Conservation (phyloP, 2,113 vertebrate genomes). For the Serilophus lunatus region DNA sequence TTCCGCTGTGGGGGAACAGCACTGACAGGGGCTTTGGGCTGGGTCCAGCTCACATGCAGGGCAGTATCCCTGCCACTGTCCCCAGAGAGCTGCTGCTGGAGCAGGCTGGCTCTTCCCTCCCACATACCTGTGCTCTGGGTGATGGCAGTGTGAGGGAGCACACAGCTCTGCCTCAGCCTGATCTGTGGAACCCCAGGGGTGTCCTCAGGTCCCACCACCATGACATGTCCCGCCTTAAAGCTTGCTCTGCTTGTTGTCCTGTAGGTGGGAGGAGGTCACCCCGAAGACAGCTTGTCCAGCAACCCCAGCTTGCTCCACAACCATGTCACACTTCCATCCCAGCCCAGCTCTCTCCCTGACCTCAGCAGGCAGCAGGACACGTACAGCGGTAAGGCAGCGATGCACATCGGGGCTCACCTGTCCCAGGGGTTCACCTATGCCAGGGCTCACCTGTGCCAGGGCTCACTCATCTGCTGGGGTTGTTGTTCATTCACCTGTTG, state of each 20-base stretch:
- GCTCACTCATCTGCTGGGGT: not conserved
- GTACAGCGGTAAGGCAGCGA: conserved; percentile 82
- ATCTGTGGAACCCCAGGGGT: rapidly evolving
- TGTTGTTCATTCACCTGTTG: rapidly evolving
- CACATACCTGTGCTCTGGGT: rapidly evolving
- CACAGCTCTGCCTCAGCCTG: rapidly evolving
- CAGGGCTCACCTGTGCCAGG: not conserved
- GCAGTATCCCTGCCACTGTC: rapidly evolving
- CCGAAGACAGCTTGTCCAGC: conserved; percentile 85
- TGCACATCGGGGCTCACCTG: not conserved
- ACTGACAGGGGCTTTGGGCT: not conserved
- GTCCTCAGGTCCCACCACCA: rapidly evolving
- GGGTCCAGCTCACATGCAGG: not conserved
- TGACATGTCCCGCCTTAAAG: not conserved
- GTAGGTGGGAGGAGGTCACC: conserved; percentile 83
- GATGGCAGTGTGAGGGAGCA: not conserved
- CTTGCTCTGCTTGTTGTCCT: conserved; percentile 33
- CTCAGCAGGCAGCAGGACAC: conserved; percentile 82
- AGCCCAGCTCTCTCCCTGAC: conserved; percentile 77
- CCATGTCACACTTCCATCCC: conserved; percentile 85
- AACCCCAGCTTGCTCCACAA: conserved; percentile 83
- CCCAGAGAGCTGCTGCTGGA: not conserved
- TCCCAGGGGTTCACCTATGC: no score
- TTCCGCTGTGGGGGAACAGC: rapidly evolving
- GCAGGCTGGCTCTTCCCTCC: not conserved